These are phyloP conservation scores for Cremastinae sp. DNA, from an alignment of 2,888 invertebrate species.

Conservation along the genomic window DNA sequence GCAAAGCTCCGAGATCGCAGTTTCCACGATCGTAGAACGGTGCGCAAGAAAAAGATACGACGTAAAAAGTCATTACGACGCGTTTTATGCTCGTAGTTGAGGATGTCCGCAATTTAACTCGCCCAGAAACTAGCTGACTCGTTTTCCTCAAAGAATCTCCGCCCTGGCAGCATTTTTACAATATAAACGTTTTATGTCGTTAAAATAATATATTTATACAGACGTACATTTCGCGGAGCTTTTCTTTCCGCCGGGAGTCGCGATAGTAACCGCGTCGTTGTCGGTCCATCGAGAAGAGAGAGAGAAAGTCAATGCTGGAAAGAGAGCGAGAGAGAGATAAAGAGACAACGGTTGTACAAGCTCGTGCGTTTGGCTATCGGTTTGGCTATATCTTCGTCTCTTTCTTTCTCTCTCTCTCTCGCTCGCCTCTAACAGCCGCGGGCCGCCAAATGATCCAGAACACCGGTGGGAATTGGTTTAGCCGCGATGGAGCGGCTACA, in stretches of 20 bases:
- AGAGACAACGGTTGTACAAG: constrained; percentile 69
- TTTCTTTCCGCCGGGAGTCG: constrained; percentile 53
- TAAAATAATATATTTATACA: constrained; percentile 2
- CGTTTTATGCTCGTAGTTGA: constrained; percentile 42
- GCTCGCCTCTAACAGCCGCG: constrained; percentile 75
- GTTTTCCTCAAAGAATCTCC: constrained; percentile 56
- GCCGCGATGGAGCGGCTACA: constrained; percentile 67
- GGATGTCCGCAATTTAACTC: constrained; percentile 59
- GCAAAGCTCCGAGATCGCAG: constrained; percentile 24
- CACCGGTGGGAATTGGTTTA: constrained; percentile 79
- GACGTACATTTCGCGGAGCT: not conserved
- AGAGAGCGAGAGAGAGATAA: constrained; percentile 10
- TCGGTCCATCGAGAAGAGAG: constrained; percentile 19
- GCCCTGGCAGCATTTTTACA: constrained; percentile 13
- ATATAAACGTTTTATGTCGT: constrained; percentile 7
- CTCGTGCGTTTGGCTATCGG: constrained; percentile 48
- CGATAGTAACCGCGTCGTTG: constrained; percentile 58
- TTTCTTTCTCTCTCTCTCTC: constrained; percentile 61
- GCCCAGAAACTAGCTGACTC: constrained; percentile 38
- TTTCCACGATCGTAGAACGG: constrained; percentile 46
- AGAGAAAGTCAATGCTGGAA: constrained; percentile 6
- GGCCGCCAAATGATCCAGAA: constrained; percentile 80
- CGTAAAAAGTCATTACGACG: constrained; percentile 50
- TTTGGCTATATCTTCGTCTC: constrained; percentile 31
- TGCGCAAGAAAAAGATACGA: constrained; percentile 31